phyloP scores from a whole-genome alignment of 37 sponge, comb jelly and placozoan genomes.

The Geodia barretti region DNA sequence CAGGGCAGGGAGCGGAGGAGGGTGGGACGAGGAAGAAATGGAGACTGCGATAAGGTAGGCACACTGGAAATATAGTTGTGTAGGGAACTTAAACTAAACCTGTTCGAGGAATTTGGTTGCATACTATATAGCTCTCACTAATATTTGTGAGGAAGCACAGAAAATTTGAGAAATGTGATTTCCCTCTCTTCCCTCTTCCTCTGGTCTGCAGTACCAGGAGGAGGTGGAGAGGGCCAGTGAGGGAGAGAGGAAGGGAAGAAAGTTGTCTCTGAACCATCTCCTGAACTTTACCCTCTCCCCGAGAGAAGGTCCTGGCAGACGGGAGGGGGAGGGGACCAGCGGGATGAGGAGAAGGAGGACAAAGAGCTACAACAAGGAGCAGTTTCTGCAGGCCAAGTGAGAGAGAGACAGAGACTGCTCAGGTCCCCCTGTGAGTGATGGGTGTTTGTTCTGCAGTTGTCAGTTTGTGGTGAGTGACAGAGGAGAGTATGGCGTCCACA shows the following conservation, averaged over 20 bases:
- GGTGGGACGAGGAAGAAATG: background rate
- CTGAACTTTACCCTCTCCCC: conserved; percentile 75
- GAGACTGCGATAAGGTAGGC: too few relatives aligned
- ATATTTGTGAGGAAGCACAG: too few relatives aligned
- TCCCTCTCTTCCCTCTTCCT: too few relatives aligned
- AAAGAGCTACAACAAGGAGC: conserved; percentile 76
- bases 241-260: conserved; percentile 38
- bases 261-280: conserved; percentile 78
- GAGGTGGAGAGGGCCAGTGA: background rate
- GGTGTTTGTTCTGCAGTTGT: conserved; percentile 48
- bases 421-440: background rate
- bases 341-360: conserved; percentile 7
- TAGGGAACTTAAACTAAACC: too few relatives aligned
- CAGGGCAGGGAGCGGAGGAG: background rate
- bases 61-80: too few relatives aligned
- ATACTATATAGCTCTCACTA: too few relatives aligned
- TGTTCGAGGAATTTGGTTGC: too few relatives aligned
- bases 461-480: conserved; percentile 77
- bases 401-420: background rate
- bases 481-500: conserved; percentile 73
- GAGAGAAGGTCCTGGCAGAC: background rate
- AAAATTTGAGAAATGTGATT: too few relatives aligned
- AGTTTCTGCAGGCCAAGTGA: conserved; percentile 88
- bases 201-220: background rate
- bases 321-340: background rate